Conservation (phyloP, 2,888 invertebrate genomes). For the Nasonia oneida region DNA sequence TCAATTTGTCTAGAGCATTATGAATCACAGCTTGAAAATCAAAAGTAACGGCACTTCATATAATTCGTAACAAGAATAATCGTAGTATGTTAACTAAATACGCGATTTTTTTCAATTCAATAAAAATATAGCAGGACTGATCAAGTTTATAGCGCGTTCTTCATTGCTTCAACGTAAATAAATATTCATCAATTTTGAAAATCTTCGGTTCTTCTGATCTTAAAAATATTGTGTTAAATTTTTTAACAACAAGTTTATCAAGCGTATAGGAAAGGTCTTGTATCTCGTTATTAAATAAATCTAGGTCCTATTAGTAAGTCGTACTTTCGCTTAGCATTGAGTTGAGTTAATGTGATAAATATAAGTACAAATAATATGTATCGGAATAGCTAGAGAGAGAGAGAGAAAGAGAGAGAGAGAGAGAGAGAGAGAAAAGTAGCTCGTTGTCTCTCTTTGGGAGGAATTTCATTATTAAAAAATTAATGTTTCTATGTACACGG, state of each 20-base stretch:
- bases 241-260: constrained; percentile 14
- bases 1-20: constrained; percentile 49
- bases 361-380: constrained; percentile 7
- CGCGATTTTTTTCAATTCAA: constrained; percentile 11
- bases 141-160: constrained; percentile 69
- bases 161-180: background rate
- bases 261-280: constrained; percentile 12
- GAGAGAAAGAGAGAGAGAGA: constrained; percentile 25
- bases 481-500: constrained; percentile 45
- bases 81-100: background rate
- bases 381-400: constrained; percentile 25
- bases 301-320: constrained; percentile 9
- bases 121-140: constrained; percentile 70
- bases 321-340: constrained; percentile 40
- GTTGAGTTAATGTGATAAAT: constrained; percentile 33
- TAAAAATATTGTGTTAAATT: constrained; percentile 14
- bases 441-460: constrained; percentile 36
- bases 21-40: constrained; percentile 59
- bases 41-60: constrained; percentile 69
- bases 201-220: constrained; percentile 61
- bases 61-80: constrained; percentile 59
- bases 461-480: constrained; percentile 36
- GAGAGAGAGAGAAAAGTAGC: constrained; percentile 42
- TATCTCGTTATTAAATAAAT: background rate
- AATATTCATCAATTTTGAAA: background rate